Percentiles rank a stretch among this genome's conserved stretches.
These are phyloP conservation scores for Endomychus coccineus DNA, from an alignment of 2,888 invertebrate species.

Conservation along the genomic window DNA sequence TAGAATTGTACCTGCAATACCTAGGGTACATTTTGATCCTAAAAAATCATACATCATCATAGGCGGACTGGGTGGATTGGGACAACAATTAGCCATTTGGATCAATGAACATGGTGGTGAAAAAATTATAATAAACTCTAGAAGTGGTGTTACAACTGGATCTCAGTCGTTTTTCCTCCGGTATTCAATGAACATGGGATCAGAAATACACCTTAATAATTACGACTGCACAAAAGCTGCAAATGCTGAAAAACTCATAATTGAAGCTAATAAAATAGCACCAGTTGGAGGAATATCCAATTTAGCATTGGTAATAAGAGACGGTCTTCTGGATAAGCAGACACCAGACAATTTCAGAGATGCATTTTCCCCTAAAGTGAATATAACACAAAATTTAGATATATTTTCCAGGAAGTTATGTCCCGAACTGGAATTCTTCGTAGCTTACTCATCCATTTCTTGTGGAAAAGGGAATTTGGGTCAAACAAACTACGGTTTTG, in stretches of 20 bases:
- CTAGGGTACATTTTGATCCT: conserved; percentile 60
- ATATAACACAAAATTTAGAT: conserved; percentile 53
- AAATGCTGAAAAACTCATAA: conserved; percentile 41
- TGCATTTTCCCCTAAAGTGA: conserved; percentile 52
- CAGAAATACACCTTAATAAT: conserved; percentile 38
- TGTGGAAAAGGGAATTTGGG: conserved; percentile 28
- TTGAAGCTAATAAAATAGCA: conserved; percentile 41
- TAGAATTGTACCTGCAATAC: conserved; percentile 4
- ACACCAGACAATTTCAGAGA: conserved; percentile 45
- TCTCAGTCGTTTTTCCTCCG: conserved; percentile 69
- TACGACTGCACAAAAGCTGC: conserved; percentile 37
- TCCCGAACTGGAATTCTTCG: conserved; percentile 31
- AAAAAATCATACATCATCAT: conserved; percentile 62
- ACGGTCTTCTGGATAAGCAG: conserved; percentile 50
- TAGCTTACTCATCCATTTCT: conserved; percentile 27
- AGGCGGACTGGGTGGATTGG: conserved; percentile 88
- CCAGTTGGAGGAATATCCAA: conserved; percentile 61
- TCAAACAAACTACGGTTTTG: conserved; percentile 29
- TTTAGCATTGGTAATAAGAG: conserved; percentile 52
- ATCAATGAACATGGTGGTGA: conserved; percentile 74
- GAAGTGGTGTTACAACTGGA: conserved; percentile 76
- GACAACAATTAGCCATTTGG: conserved; percentile 81
- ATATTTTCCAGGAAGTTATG: conserved; percentile 46
- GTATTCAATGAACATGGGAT: conserved; percentile 38
- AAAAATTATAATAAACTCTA: conserved; percentile 70